Evolutionary conservation across 2,113 vertebrate genomes (phyloP), one percentile per base, ranked within the genome.

Genomic region (Dipodomys merriami): DNA sequence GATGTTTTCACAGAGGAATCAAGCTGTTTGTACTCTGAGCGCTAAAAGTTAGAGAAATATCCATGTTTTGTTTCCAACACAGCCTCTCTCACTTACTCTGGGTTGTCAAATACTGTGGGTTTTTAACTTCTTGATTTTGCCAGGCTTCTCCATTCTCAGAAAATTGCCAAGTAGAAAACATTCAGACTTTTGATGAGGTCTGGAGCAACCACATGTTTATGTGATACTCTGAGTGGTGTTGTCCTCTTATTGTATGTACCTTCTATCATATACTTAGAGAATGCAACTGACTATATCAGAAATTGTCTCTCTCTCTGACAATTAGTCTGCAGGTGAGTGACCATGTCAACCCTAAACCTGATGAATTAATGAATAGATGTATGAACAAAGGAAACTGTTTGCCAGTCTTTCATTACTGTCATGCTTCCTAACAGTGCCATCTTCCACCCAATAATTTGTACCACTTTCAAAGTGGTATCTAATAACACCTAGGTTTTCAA

Each of bases 1-100:
- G 73, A 90, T 68, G 68, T 77, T 90, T 94, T 79, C 79, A 88
- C 90, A 68, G 67, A 91, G 33, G 29, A 93, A n/a, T 27, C 80
- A 91, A 93, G 27, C 69, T 95, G 27, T 86, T 91, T 72, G 46
- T 81, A 83, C 79, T 94, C 27, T 69, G 35, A 93, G 62, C 18
- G 25, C 78, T 33, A 46, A 69, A 30, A 84, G 5, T 33, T 68
- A 86, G 18, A 86, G 39, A 84, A 83, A 90, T 39, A 39, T 11
- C 11, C 49, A 22, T 19, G 92, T n/a, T 90, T 90, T 69, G 15
- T n/a, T 44, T 89, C 25, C 35, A 86, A 44, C 13, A 35, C 29
- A 90, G 49, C 25, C 82, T 73, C 29, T 73, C 15, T 92, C 27
- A 60, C 29, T 90, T 39, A 65, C 30, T 90, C 53, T 62, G 67